A percentile compares a stretch with the other conserved stretches of the same genome.
Evolutionary conservation across 2,888 invertebrate species (phyloP).

Genomic region (Saturnia pavonia): DNA sequence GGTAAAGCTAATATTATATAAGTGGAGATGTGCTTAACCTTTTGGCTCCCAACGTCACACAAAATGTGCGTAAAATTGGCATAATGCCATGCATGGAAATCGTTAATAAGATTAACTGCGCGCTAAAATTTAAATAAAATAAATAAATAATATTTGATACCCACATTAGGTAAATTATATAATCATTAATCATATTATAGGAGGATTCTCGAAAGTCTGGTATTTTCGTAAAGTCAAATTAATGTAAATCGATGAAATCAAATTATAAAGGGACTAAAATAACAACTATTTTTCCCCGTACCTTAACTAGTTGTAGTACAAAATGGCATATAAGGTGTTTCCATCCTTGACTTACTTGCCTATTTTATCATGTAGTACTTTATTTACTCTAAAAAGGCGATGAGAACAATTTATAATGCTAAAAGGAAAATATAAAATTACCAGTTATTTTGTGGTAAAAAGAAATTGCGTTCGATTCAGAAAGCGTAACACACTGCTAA

Average conservation of each 20-base stretch:
- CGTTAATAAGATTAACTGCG: neutral
- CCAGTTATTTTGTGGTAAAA: neutral
- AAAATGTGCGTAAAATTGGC: no score
- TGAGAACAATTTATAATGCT: neutral
- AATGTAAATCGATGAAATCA: neutral
- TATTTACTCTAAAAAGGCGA: neutral
- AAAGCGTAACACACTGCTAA: slow-evolving; percentile 5
- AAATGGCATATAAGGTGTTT: neutral
- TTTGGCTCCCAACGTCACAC: no score
- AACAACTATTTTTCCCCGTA: no score
- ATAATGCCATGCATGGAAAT: no score
- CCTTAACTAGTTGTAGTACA: neutral
- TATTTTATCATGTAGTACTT: no score
- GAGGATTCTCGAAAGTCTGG: neutral
- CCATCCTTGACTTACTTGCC: neutral
- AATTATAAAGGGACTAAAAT: no score
- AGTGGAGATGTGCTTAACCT: no score
- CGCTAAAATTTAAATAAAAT: no score
- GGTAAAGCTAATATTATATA: no score
- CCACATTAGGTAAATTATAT: neutral
- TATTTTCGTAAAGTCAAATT: neutral
- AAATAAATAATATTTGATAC: no score
- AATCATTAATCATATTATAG: neutral
- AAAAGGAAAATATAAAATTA: neutral
- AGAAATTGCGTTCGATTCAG: neutral